These are phyloP conservation scores for Hyppa rectilinea DNA, from an alignment of 2,888 invertebrate genomes.

Conservation along the genomic window DNA sequence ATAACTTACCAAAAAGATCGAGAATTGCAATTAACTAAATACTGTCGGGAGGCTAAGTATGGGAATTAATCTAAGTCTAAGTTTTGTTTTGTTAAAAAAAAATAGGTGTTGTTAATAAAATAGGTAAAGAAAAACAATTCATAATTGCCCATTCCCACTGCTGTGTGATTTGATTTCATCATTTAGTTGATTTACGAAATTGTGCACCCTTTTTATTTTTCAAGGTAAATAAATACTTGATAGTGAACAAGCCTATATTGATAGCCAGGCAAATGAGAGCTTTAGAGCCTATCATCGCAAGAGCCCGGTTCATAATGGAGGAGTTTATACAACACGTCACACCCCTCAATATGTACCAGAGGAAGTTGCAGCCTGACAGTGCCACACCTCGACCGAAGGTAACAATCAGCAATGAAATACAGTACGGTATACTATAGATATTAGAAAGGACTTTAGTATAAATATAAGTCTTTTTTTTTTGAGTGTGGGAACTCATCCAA, in stretches of 20 bases:
- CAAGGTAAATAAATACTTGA: conserved; percentile 79
- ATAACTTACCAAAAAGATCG: too few relatives aligned
- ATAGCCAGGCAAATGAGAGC: conserved; percentile 79
- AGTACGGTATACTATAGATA: too few relatives aligned
- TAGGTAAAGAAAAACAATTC: background rate
- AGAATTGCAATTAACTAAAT: too few relatives aligned
- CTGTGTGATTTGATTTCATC: background rate
- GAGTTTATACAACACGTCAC: conserved; percentile 86
- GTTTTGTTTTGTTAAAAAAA: too few relatives aligned
- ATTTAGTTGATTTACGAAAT: background rate
- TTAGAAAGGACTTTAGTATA: too few relatives aligned
- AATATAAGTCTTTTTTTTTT: too few relatives aligned
- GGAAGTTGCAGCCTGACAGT: conserved; percentile 42
- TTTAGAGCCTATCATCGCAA: conserved; percentile 77
- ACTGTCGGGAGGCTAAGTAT: too few relatives aligned
- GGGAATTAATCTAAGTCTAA: too few relatives aligned
- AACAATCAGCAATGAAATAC: conserved; percentile 1
- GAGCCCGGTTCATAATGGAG: conserved; percentile 85
- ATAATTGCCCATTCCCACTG: background rate
- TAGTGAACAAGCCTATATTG: conserved; percentile 67
- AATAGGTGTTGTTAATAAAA: too few relatives aligned
- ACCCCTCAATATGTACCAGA: conserved; percentile 76
- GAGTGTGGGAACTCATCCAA: too few relatives aligned
- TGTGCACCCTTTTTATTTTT: background rate
- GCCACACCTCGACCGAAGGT: conserved; percentile 13